Evolutionary conservation across 1,140 invertebrate genomes (phyloP), one percentile per base, ranked within the genome.

Genomic region (Drosophila persimilis): DNA sequence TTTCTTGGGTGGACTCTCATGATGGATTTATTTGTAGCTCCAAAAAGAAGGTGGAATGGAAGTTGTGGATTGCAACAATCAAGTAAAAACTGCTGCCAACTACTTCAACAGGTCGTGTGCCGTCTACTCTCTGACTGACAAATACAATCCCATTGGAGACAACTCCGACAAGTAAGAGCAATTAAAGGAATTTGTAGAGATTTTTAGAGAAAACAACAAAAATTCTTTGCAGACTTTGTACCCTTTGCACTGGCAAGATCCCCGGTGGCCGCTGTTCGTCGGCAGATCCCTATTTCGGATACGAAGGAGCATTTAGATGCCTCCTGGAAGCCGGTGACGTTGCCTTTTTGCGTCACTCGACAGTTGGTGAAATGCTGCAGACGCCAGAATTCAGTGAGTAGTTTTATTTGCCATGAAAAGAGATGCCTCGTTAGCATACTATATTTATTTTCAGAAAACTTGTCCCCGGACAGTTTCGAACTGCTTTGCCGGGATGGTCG

Each of bases 51-150:
- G 95, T 24, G 95, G 94, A 35, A 94, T 98, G 92, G 95, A 96
- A 89, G 94, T 97, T 41, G 94, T 96, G 29, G 97, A 98, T 90
- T 99, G 98, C 85, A 99, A 99, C 80, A 99, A 99, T 92, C 96
- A 99, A 90, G 97, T 99, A 0, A 98, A 99, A 92, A 96, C 97
- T 3, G 96, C 97, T 0, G 96, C 96, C 8, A 94, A 95, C 65
- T 99, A 95, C 90, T 99, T 99, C 91, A 95, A 96, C 4, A 94
- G 94, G 51, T 98, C 97, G 52, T 99, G 98, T 93, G 97, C 98
- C 17, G 96, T 98, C 0, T 98, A 98, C 91, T 97, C 97, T 1
- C 92, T 99, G 11, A 94, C 95, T 35, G 95, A 98, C 86, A 96
- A 97, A 92, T 97, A 98, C 88, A 99, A 99, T 94, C 98, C 98